Evolutionary conservation across 2,797 vertebrate genomes (phyloP).

Genomic region (Tadarida brasiliensis): DNA sequence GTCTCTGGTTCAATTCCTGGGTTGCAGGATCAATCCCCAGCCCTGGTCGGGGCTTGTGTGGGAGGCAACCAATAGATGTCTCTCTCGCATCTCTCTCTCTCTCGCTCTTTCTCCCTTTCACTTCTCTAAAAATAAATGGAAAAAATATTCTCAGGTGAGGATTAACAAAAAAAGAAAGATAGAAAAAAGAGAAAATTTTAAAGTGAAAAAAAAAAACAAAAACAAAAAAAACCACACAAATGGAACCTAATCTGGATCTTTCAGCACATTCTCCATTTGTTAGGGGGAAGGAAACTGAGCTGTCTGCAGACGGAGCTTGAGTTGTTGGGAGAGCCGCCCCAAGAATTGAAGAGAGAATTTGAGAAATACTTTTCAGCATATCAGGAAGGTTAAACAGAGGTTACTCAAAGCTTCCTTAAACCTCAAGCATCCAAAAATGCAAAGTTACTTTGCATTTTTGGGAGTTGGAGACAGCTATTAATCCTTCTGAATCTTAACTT

Average conservation of each 20-base stretch:
- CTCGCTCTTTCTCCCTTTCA: too few species aligned
- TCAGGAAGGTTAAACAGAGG: conserved; percentile 19
- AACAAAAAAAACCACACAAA: neutral
- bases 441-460: conserved; percentile 37
- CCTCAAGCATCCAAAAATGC: neutral
- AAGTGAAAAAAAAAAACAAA: neutral
- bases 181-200: neutral
- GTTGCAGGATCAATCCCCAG: too few species aligned
- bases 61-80: too few species aligned
- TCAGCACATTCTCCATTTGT: neutral
- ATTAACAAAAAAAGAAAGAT: too few species aligned
- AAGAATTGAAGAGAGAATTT: neutral
- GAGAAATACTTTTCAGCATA: conserved; percentile 18
- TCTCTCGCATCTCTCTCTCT: too few species aligned
- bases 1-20: too few species aligned
- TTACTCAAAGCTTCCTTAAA: conserved; percentile 25
- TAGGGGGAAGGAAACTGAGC: neutral
- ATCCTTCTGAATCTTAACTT: neutral
- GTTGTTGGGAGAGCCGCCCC: neutral
- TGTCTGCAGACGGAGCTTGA: neutral
- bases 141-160: too few species aligned
- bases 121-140: too few species aligned
- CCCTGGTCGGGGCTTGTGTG: too few species aligned
- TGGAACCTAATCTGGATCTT: neutral
- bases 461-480: neutral